phyloP scores from a whole-genome alignment of 2,113 vertebrate species.

The Semnornis frantzii region DNA sequence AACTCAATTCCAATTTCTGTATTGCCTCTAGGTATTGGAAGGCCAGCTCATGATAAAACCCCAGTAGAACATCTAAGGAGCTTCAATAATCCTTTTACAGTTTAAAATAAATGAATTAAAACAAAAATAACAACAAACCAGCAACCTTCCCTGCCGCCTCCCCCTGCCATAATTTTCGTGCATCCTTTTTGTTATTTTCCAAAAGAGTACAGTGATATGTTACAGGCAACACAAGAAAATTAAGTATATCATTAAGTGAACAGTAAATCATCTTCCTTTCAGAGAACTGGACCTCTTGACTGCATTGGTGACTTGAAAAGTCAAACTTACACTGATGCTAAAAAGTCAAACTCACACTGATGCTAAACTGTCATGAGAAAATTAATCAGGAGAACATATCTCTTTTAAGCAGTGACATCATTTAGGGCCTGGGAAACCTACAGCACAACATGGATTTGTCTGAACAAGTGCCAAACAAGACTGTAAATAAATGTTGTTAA shows the following conservation, averaged over 20 bases:
- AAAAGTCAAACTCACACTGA: not conserved
- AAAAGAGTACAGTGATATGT: not conserved
- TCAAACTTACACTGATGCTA: not conserved
- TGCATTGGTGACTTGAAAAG: not conserved
- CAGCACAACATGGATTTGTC: not conserved
- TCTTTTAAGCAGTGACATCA: not conserved
- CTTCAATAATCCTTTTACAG: not conserved
- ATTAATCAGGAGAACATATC: not conserved
- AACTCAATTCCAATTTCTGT: not conserved
- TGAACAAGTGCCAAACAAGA: not conserved
- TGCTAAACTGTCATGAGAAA: not conserved
- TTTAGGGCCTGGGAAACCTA: not conserved
- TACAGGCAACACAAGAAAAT: not conserved
- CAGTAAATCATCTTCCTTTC: conserved; percentile 11
- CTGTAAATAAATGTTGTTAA: not conserved
- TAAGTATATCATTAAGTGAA: not conserved
- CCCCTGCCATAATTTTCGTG: too few relatives aligned
- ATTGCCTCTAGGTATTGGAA: not conserved
- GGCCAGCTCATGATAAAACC: not conserved
- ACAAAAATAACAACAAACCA: not conserved
- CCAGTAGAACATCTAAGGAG: not conserved
- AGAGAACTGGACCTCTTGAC: not conserved
- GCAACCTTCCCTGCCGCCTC: too few relatives aligned
- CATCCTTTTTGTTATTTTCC: not conserved
- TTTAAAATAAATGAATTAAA: not conserved